These are phyloP conservation scores for Trididemnum clinides DNA, from an alignment of 23 tunicate species.

Conservation along the genomic window DNA sequence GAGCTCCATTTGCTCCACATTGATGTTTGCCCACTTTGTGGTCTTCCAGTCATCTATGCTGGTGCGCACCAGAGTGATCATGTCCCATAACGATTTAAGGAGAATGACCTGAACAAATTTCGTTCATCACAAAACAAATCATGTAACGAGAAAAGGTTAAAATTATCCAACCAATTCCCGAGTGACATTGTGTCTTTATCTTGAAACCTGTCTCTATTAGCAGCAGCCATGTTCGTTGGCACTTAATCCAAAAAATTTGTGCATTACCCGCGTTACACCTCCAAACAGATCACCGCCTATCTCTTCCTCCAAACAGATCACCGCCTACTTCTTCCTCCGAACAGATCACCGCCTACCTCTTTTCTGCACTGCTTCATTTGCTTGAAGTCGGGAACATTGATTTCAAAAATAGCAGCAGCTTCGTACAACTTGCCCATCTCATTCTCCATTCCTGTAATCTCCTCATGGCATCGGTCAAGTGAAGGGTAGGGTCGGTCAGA, in stretches of 20 bases:
- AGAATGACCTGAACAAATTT: constrained; percentile 58
- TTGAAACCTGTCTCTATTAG: too few species aligned
- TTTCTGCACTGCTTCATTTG: constrained; percentile 93
- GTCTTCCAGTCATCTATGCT: constrained; percentile 93
- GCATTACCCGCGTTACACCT: too few species aligned
- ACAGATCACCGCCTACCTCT: too few species aligned
- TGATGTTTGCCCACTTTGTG: constrained; percentile 91
- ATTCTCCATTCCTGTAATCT: constrained; percentile 84
- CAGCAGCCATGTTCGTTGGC: too few species aligned
- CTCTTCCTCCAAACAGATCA: too few species aligned
- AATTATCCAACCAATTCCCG: too few species aligned
- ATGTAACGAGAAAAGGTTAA: too few species aligned
- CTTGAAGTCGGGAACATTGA: constrained; percentile 97
- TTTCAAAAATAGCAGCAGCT: constrained; percentile 90
- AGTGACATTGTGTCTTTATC: too few species aligned
- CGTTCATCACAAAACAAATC: neutral
- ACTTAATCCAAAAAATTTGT: too few species aligned
- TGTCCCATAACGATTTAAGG: constrained; percentile 91
- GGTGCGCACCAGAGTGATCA: constrained; percentile 83
- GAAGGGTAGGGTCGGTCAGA: constrained; percentile 59
- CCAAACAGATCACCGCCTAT: too few species aligned
- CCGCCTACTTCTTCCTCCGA: too few species aligned
- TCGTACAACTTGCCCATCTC: constrained; percentile 80
- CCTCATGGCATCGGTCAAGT: constrained; percentile 76
- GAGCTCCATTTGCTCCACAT: constrained; percentile 97